Evolutionary conservation across 2,888 invertebrate species (phyloP).

Genomic region (Allygus modestus): DNA sequence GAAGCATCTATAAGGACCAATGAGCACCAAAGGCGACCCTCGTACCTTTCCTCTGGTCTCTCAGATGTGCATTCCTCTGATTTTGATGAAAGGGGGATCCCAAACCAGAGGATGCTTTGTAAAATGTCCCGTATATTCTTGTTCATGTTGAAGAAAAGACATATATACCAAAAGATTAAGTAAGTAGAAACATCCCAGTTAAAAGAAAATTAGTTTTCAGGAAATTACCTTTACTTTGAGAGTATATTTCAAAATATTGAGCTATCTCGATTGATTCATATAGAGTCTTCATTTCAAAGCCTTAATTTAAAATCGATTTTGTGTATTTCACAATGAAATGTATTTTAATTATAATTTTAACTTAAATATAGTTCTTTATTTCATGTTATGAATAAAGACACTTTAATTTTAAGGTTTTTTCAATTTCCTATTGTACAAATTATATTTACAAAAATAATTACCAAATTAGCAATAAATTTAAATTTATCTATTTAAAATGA

Average conservation of each 20-base stretch:
- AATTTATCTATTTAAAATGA: no score
- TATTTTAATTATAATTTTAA: no score
- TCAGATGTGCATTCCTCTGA: not conserved
- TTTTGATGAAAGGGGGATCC: not conserved
- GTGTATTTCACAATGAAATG: no score
- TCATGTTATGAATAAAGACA: no score
- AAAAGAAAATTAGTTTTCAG: not conserved
- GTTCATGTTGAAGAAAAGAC: slow-evolving; percentile 41
- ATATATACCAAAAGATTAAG: slow-evolving; percentile 37
- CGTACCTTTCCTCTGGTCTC: not conserved
- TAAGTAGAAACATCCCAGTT: not conserved
- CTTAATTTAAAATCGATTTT: no score
- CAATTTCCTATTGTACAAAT: no score
- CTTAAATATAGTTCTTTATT: no score
- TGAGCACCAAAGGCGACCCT: not conserved
- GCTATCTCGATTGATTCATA: no score
- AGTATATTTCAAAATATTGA: not conserved
- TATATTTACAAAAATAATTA: no score
- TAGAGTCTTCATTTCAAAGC: no score
- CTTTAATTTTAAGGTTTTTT: no score
- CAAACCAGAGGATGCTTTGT: slow-evolving; percentile 10
- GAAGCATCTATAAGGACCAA: not conserved
- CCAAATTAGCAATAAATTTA: no score
- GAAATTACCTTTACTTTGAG: not conserved
- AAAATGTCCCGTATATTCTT: slow-evolving; percentile 39